Evolutionary conservation across 2,113 vertebrate species (phyloP), one percentile per base, ranked within the genome.

Genomic region (Colossoma macropomum): DNA sequence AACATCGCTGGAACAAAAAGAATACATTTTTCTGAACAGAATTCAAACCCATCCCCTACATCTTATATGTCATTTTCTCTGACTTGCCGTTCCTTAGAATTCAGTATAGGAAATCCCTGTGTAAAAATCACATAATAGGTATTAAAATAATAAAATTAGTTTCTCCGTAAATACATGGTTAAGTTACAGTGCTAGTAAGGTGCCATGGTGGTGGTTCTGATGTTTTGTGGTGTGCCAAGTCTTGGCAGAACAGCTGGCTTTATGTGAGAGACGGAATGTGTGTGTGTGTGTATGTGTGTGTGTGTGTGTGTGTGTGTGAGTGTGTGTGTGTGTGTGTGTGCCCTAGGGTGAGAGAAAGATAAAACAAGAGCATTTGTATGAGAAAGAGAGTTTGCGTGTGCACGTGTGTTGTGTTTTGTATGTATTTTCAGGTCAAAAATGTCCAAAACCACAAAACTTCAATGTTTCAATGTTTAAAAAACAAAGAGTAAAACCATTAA

Each of bases 211-310:
- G 25, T 63, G 45, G n/a, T 34, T 23, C 21, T 34, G 50, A 65
- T 68, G 7, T 23, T 16, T 17, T 69, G 41, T 66, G 41, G 68
- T 32, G 45, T 54, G 28, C 16, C 63, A 50, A 68, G 45, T 21
- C 77, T 50, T 50, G 30, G 66, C 17, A 69, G 66, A 69, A 68
- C 27, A 68, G 32, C 30, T 79, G 32, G 32, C 23, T 66, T 15
- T 73, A 15, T 28, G 6, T 23, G 34, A 30, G 23, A 48, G 41
- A 50, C 4, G 19, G 48, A n/a, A 15, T 71, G 32, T 45, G 75
- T 80, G 66, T 70, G 63, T 70, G 16, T 17, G 38, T 27, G 12
- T 59, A 28, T 23, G 0, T 54, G 66, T 69, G 15, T 69, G 21
- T 48, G 75, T 77, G 23, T 23, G 32, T 72, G 23, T 21, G 23